Evolutionary conservation across 2,888 invertebrate species (phyloP).

Genomic region (Bugulina stolonifera): DNA sequence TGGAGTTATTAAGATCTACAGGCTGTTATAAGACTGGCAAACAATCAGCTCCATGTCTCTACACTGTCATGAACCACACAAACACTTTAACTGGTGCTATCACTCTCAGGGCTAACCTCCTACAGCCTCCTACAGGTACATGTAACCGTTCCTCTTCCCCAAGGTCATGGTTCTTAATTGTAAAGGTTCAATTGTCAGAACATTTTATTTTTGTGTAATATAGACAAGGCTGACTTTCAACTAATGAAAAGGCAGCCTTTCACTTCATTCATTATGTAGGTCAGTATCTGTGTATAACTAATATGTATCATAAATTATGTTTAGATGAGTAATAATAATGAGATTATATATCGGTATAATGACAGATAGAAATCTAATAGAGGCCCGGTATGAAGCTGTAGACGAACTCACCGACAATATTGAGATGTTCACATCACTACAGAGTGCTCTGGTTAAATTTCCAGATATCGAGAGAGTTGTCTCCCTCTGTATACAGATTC

Average conservation of each 20-base stretch:
- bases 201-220: too few relatives aligned
- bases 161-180: too few relatives aligned
- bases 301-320: neutral
- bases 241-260: too few relatives aligned
- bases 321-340: too few relatives aligned
- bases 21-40: slow-evolving; percentile 31
- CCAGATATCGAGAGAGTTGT: slow-evolving; percentile 74
- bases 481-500: slow-evolving; percentile 53
- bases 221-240: too few relatives aligned
- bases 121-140: slow-evolving; percentile 63
- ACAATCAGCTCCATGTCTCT: slow-evolving; percentile 57
- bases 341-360: neutral
- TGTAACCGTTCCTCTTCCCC: neutral
- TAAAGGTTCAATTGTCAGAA: too few relatives aligned
- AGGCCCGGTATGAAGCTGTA: slow-evolving; percentile 59
- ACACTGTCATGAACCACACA: slow-evolving; percentile 65
- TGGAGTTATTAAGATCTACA: slow-evolving; percentile 55
- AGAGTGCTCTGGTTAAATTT: slow-evolving; percentile 58
- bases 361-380: slow-evolving; percentile 4
- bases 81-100: slow-evolving; percentile 69
- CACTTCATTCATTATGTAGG: too few relatives aligned
- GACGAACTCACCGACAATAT: slow-evolving; percentile 68
- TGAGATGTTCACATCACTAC: slow-evolving; percentile 62
- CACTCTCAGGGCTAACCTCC: slow-evolving; percentile 70
- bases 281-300: too few relatives aligned